These are phyloP conservation scores for Rhinolophus sinicus DNA, from an alignment of 2,113 vertebrate genomes.

Conservation along the genomic window DNA sequence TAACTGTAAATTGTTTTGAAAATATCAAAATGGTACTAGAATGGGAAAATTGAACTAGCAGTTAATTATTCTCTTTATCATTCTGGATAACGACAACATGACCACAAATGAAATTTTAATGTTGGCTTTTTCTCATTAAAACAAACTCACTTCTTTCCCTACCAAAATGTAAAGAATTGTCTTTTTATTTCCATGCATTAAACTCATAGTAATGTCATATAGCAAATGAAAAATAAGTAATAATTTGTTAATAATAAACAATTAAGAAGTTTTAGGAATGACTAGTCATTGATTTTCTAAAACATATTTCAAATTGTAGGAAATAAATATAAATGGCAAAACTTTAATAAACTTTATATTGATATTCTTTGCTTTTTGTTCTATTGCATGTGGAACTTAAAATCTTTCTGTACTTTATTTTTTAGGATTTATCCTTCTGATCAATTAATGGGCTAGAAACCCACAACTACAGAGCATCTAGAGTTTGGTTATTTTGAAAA, in stretches of 20 bases:
- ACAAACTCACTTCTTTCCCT: background rate
- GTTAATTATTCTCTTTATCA: background rate
- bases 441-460: background rate
- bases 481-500: conserved; percentile 19
- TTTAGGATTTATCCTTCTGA: background rate
- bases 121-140: background rate
- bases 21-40: background rate
- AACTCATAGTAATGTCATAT: background rate
- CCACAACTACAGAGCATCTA: background rate
- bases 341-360: background rate
- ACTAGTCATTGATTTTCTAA: conserved; percentile 23
- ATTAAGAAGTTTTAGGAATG: background rate
- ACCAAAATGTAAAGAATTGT: background rate
- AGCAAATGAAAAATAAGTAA: background rate
- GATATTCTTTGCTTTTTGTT: background rate
- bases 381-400: background rate
- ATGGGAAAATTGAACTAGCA: background rate
- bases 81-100: background rate
- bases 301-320: background rate
- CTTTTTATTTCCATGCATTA: background rate
- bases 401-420: background rate
- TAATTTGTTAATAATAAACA: background rate
- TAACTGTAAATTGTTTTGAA: conserved; percentile 28
- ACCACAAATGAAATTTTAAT: background rate
- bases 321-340: background rate